A percentile compares a stretch with the other conserved stretches of the same genome.
phyloP scores from a whole-genome alignment of 1,140 invertebrate species.

The Euschistus heros region DNA sequence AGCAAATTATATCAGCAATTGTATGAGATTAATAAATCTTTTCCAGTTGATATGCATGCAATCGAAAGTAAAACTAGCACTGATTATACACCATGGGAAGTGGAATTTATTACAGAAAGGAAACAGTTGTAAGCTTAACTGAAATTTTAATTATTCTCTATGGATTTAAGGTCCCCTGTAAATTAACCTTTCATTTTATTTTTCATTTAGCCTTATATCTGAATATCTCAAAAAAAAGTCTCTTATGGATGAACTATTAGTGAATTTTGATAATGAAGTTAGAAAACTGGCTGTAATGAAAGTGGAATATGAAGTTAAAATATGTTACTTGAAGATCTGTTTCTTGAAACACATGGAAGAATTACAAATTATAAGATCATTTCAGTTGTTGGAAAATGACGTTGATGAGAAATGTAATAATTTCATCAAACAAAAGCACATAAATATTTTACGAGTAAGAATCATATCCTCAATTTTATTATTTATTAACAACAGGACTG shows the following conservation, averaged over 20 bases:
- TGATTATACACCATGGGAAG: background rate
- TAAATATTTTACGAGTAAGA: constrained; percentile 40
- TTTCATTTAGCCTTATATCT: background rate
- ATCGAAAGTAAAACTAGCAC: background rate
- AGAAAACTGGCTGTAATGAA: constrained; percentile 19
- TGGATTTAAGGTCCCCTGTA: no score
- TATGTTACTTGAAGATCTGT: constrained; percentile 14
- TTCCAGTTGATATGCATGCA: background rate
- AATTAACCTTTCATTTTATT: background rate
- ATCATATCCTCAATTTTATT: no score
- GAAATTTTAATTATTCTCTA: no score
- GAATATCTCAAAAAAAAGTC: background rate
- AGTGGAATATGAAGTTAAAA: constrained; percentile 8
- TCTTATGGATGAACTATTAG: background rate
- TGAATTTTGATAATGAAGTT: constrained; percentile 1
- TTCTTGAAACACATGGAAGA: background rate
- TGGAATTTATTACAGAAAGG: background rate
- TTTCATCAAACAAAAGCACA: constrained; percentile 5
- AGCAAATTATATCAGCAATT: background rate
- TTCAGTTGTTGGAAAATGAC: background rate
- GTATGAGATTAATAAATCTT: constrained; percentile 1
- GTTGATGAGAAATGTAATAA: background rate
- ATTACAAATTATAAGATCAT: constrained; percentile 4
- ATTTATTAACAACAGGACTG: no score
- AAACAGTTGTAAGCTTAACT: constrained; percentile 5